These are phyloP conservation scores for Morelia viridis DNA, from an alignment of 2,797 vertebrate genomes.

Conservation along the genomic window DNA sequence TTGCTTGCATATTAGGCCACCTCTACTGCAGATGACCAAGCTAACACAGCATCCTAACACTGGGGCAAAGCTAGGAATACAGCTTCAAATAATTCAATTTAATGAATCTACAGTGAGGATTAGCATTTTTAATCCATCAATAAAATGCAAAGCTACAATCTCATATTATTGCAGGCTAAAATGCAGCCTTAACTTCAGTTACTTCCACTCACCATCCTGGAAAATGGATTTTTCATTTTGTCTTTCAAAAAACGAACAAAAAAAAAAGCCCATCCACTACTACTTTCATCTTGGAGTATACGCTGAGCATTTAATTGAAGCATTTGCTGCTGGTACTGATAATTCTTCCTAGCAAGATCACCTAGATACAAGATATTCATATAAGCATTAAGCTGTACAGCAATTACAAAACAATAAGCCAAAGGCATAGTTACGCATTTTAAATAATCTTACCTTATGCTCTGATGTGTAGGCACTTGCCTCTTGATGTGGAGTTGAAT, in stretches of 20 bases:
- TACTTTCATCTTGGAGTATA: not conserved
- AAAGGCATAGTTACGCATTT: not conserved
- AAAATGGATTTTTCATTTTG: not conserved
- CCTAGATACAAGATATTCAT: not conserved
- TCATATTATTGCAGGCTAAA: not conserved
- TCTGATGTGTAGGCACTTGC: not conserved
- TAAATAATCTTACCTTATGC: slow-evolving; percentile 42
- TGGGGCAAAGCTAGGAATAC: not conserved
- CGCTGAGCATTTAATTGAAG: not conserved
- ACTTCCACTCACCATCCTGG: not conserved
- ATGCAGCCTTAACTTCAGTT: not conserved
- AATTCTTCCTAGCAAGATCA: not conserved
- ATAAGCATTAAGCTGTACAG: not conserved
- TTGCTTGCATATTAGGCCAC: not conserved
- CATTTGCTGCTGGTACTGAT: not conserved
- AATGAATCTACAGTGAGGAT: not conserved
- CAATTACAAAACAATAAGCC: accelerated
- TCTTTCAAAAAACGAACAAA: not conserved
- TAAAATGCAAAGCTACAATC: not conserved
- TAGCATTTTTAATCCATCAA: not conserved
- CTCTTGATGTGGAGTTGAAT: not conserved
- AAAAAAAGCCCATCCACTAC: not conserved
- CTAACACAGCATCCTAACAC: not conserved
- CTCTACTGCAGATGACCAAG: not conserved
- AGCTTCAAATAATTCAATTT: not conserved